Evolutionary conservation across 1,140 invertebrate genomes (phyloP), one percentile per base, ranked within the genome.

Genomic region (Venturia canescens): DNA sequence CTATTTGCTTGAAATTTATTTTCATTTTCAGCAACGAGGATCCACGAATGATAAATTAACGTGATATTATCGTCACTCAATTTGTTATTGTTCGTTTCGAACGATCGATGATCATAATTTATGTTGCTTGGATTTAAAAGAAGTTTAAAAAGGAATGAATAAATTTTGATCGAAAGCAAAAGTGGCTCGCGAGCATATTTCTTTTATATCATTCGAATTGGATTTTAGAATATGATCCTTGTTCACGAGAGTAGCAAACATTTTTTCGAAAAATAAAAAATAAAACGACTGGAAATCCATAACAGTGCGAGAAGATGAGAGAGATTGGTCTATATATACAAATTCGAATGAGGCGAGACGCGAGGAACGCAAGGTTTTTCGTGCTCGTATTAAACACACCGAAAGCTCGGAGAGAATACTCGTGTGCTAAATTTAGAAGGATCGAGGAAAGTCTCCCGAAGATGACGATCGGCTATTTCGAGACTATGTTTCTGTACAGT

Each of bases 401-500:
- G 66, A 69, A 69, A 31, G 31, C 53, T 74, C 71, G 66, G 3
- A 29, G 31, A 53, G 57, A 77, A 66, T 18, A 76, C 31, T 34
- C 75, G 53, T 31, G 60, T 76, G 80, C 83, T 86, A 86, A 83
- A 83, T 83, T 85, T 85, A 85, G 83, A 81, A 69, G 84, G 86
- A 85, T 87, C 81, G 79, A 85, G 87, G 84, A 89, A 86, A 89
- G 84, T 85, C 84, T 83, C 84, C 67, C 60, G 83, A 83, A 84
- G 78, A 84, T 85, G 85, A 85, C 84, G 86, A 87, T 88, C 82
- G 44, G 87, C 86, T 89, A 89, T 89, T 89, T 88, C 83, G 82
- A 84, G 85, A 85, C 53, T 79, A 60, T 66, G 69, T 72, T 50
- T 27, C 66, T 69, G 27, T 69, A 69, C 29, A 50, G 27, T 6